These are phyloP conservation scores for Florisuga fusca DNA, from an alignment of 2,797 vertebrate species.

Conservation along the genomic window DNA sequence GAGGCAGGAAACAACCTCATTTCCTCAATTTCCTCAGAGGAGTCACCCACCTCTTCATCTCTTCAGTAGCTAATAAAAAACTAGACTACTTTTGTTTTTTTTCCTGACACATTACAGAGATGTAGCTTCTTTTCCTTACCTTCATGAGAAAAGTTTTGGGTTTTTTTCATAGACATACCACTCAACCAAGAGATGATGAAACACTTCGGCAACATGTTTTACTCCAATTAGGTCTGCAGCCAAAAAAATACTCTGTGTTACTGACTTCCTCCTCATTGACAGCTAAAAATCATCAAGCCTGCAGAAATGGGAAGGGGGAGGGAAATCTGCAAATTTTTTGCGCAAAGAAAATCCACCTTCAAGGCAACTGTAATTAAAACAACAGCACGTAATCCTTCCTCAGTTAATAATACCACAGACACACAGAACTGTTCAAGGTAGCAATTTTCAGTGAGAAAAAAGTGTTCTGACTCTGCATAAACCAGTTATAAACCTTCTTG, in stretches of 20 bases:
- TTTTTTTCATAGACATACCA: not conserved
- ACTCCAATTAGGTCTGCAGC: not conserved
- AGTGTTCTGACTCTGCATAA: not conserved
- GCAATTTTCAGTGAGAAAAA: not conserved
- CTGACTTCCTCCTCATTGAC: not conserved
- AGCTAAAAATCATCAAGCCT: not conserved
- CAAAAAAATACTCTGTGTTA: not conserved
- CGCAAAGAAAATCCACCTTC: not conserved
- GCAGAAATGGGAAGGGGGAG: not conserved
- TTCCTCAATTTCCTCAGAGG: not conserved
- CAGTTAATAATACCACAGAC: not conserved
- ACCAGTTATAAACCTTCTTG: not conserved
- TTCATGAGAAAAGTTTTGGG: accelerated
- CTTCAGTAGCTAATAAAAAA: not conserved
- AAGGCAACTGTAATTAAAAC: not conserved
- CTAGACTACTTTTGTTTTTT: not conserved
- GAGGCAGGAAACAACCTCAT: accelerated
- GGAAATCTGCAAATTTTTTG: not conserved
- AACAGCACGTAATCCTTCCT: not conserved
- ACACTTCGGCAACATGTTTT: not conserved
- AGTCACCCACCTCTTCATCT: not conserved
- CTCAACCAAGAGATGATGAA: not conserved
- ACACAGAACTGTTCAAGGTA: not conserved
- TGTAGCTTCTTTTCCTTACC: not conserved
- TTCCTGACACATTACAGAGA: not conserved